Evolutionary conservation across 2,888 invertebrate genomes (phyloP).

Genomic region (Orthosia gothica): DNA sequence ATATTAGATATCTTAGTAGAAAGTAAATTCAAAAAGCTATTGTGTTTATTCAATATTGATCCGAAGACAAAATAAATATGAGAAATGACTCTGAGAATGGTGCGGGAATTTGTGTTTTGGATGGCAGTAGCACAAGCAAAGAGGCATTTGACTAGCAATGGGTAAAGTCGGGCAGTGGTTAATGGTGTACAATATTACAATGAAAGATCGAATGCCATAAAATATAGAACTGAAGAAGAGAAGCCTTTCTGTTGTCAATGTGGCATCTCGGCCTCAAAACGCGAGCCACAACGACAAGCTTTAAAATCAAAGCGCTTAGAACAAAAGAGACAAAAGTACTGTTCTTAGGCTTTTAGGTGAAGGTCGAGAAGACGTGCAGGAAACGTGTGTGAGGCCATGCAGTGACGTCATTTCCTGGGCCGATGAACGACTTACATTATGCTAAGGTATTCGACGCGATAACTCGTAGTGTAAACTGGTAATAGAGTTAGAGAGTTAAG

Average conservation of each 20-base stretch:
- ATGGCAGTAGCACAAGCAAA: neutral
- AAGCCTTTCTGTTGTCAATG: conserved; percentile 11
- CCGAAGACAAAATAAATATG: neutral
- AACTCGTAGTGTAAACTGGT: conserved; percentile 80
- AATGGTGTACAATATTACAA: neutral
- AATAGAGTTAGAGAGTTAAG: conserved; percentile 72
- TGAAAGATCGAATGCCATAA: neutral
- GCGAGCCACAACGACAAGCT: conserved; percentile 39
- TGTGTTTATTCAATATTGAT: conserved; percentile 3
- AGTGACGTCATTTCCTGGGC: conserved; percentile 87
- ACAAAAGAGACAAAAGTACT: conserved; percentile 62
- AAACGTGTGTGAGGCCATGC: conserved; percentile 79
- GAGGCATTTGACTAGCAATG: neutral
- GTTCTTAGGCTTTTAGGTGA: conserved; percentile 83
- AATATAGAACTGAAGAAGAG: neutral
- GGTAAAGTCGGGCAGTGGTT: neutral
- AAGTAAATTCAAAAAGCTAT: neutral
- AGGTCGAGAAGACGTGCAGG: conserved; percentile 85
- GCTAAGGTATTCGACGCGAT: conserved; percentile 78
- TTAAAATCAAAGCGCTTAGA: conserved; percentile 49
- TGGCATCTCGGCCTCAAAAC: conserved; percentile 21
- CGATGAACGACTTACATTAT: conserved; percentile 79
- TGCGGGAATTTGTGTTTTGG: no score
- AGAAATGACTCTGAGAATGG: neutral
- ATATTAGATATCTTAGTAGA: conserved; percentile 1